Evolutionary conservation across 2,113 vertebrate species (phyloP).

Genomic region (Lichenostomus cassidix): DNA sequence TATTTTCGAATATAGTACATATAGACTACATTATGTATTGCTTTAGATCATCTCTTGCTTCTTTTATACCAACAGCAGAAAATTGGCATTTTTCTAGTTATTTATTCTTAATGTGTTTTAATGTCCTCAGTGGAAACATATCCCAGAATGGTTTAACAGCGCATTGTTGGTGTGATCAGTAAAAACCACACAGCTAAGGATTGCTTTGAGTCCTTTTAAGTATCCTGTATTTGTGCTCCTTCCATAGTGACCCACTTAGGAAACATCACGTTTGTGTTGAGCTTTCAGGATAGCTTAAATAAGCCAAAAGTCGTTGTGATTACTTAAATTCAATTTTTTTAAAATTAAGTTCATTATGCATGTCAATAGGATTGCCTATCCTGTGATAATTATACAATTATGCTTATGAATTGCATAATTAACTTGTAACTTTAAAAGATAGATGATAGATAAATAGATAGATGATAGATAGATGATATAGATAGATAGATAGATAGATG

Average conservation of each 20-base stretch:
- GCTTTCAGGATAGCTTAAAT: background rate
- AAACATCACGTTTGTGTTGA: background rate
- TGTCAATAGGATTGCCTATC: background rate
- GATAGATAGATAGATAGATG: background rate
- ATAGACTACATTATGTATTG: background rate
- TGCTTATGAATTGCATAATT: background rate
- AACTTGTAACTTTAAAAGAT: background rate
- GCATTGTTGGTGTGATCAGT: background rate
- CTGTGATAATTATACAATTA: background rate
- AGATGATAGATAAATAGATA: background rate
- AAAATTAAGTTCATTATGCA: background rate
- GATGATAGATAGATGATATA: too few relatives aligned
- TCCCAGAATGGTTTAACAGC: background rate
- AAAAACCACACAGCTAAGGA: background rate
- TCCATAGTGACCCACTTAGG: background rate
- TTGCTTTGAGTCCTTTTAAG: background rate
- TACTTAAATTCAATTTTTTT: background rate
- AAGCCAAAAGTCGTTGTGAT: background rate
- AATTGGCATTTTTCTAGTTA: background rate
- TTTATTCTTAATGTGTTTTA: background rate
- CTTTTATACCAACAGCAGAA: background rate
- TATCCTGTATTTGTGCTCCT: background rate
- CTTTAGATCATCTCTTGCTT: background rate
- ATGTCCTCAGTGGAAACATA: background rate
- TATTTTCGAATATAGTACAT: background rate